These are phyloP conservation scores for Gallirallus australis DNA, from an alignment of 2,797 vertebrate species.

Conservation along the genomic window DNA sequence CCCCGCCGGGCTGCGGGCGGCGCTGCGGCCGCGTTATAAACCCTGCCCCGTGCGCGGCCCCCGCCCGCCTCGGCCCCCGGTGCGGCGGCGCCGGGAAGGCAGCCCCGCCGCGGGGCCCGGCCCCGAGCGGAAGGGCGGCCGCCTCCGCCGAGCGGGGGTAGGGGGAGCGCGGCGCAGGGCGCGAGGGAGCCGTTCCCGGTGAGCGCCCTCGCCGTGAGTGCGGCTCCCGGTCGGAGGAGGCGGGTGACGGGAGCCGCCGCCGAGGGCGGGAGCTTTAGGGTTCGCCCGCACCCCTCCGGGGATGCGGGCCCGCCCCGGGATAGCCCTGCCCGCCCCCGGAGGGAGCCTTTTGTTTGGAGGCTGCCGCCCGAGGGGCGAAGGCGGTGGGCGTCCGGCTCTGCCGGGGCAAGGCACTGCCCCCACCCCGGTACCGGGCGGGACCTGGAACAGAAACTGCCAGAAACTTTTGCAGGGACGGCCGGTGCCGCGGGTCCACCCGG, in stretches of 20 bases:
- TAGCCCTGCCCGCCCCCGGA: not conserved
- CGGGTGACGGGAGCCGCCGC: not conserved
- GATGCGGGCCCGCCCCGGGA: not conserved
- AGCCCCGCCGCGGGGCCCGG: not conserved
- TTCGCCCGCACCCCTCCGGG: not conserved
- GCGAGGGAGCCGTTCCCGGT: too few species aligned
- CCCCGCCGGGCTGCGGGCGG: conserved; percentile 10
- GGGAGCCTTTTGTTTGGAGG: not conserved
- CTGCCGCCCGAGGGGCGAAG: rapidly evolving
- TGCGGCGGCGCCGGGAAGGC: not conserved
- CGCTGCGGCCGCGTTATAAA: not conserved
- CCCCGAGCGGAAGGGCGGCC: not conserved
- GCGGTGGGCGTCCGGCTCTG: not conserved
- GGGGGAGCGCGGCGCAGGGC: too few species aligned
- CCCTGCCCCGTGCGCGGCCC: not conserved
- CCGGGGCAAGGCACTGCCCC: not conserved
- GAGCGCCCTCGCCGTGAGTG: not conserved
- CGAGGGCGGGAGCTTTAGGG: too few species aligned
- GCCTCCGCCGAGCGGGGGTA: not conserved
- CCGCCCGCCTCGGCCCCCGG: not conserved
- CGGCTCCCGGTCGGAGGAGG: rapidly evolving
- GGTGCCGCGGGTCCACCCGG: not conserved
- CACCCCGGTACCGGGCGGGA: not conserved
- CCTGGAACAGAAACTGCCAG: not conserved
- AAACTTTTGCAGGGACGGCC: not conserved